phyloP scores from a whole-genome alignment of 2,797 vertebrate genomes.

The Acridotheres tristis region DNA sequence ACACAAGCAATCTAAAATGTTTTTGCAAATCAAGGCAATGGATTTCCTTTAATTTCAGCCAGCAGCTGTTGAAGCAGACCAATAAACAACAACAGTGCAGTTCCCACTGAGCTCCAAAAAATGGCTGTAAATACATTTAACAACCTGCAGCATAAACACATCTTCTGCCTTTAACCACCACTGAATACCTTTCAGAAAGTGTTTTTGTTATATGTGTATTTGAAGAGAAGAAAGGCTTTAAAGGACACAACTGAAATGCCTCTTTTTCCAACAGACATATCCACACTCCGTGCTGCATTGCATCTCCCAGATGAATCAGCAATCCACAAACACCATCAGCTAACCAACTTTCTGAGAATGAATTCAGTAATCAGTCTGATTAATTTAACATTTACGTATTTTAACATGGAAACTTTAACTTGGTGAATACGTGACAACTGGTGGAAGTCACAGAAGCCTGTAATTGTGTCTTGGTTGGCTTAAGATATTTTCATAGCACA shows the following conservation, averaged over 20 bases:
- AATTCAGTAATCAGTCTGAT: slow-evolving; percentile 36
- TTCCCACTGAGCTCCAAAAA: slow-evolving; percentile 18
- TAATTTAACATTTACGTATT: slow-evolving; percentile 57
- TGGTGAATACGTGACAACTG: slow-evolving; percentile 2
- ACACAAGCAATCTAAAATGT: slow-evolving; percentile 21
- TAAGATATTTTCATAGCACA: neutral
- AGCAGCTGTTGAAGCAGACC: slow-evolving; percentile 47
- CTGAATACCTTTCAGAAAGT: slow-evolving; percentile 41
- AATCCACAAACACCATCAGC: slow-evolving; percentile 36
- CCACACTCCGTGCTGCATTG: neutral
- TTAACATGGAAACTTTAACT: slow-evolving; percentile 45
- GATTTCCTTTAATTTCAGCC: slow-evolving; percentile 64
- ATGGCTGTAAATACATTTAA: slow-evolving; percentile 65
- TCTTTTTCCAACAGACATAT: neutral
- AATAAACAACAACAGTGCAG: slow-evolving; percentile 42
- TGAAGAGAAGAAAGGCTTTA: slow-evolving; percentile 13
- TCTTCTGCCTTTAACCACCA: slow-evolving; percentile 28
- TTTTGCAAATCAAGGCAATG: slow-evolving; percentile 45
- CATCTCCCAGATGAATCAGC: slow-evolving; percentile 47
- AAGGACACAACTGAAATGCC: neutral
- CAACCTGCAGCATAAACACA: slow-evolving; percentile 55
- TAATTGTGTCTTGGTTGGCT: neutral
- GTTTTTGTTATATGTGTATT: neutral
- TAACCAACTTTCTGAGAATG: slow-evolving; percentile 25
- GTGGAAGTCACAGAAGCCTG: slow-evolving; percentile 15